Evolutionary conservation across 2,113 vertebrate species (phyloP).

Genomic region (Petrocephalus zakoni): DNA sequence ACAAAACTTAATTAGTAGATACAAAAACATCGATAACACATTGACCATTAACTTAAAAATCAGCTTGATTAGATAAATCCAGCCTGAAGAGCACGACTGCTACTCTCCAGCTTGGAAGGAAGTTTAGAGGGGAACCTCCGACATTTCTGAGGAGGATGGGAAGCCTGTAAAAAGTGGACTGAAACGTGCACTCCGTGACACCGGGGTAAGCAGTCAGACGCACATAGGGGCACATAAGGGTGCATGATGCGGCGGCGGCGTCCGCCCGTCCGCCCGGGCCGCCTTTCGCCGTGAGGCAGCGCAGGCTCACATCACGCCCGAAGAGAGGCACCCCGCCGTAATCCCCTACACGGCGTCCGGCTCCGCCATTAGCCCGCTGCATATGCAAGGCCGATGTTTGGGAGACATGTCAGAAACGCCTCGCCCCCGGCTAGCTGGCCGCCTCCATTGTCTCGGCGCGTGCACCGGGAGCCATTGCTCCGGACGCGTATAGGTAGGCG

Average conservation of each 20-base stretch:
- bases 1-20: background rate
- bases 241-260: background rate
- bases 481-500: background rate
- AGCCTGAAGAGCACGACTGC: background rate
- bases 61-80: background rate
- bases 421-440: background rate
- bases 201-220: background rate
- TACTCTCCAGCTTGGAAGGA: background rate
- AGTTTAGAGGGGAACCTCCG: background rate
- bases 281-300: background rate
- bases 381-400: background rate
- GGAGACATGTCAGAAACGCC: background rate
- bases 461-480: constrained; percentile 28
- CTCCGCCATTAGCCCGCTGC: background rate
- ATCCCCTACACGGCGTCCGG: background rate
- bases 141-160: background rate
- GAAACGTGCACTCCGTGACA: background rate
- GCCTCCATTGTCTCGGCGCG: constrained; percentile 38
- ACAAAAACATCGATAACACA: background rate
- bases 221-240: background rate
- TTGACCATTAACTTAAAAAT: background rate
- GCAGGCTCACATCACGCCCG: background rate
- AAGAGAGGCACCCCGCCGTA: background rate
- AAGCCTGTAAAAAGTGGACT: background rate
- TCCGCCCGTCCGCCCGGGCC: background rate